Conservation (phyloP, 2,113 vertebrate species). For the Nothoprocta perdicaria region DNA sequence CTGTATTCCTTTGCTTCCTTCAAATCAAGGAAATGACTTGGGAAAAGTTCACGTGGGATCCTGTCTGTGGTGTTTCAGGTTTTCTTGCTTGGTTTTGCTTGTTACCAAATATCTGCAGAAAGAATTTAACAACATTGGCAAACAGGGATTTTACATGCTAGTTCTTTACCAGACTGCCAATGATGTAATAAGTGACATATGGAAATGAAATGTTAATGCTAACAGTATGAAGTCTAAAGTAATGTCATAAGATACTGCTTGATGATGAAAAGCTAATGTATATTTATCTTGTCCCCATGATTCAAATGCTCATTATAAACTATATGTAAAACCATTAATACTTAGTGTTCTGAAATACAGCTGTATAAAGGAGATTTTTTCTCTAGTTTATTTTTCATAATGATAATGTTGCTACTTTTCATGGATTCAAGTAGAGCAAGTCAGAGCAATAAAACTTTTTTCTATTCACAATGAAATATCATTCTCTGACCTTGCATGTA, state of each 20-base stretch:
- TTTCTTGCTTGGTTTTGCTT: constrained; percentile 33
- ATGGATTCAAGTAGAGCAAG: constrained; percentile 22
- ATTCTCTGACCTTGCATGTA: constrained; percentile 31
- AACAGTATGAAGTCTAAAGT: constrained; percentile 51
- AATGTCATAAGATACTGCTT: constrained; percentile 55
- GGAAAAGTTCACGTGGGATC: not conserved
- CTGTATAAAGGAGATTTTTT: constrained; percentile 40
- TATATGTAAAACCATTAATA: constrained; percentile 14
- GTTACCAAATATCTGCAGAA: constrained; percentile 17
- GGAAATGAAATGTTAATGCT: constrained; percentile 53
- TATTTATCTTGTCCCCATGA: constrained; percentile 57
- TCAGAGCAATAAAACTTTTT: constrained; percentile 36
- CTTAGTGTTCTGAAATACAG: not conserved
- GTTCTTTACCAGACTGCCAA: constrained; percentile 18
- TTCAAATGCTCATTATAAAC: constrained; percentile 67
- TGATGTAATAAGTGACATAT: constrained; percentile 37
- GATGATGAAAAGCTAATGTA: constrained; percentile 63
- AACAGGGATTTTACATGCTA: constrained; percentile 36
- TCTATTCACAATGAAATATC: constrained; percentile 21
- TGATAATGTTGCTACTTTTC: not conserved
- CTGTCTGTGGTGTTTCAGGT: not conserved
- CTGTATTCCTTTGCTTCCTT: not conserved
- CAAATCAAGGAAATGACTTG: not conserved
- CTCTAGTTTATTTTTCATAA: constrained; percentile 63
- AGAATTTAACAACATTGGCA: constrained; percentile 47